phyloP scores from a whole-genome alignment of 2,888 invertebrate genomes.

The Trissoscelio sp. region DNA sequence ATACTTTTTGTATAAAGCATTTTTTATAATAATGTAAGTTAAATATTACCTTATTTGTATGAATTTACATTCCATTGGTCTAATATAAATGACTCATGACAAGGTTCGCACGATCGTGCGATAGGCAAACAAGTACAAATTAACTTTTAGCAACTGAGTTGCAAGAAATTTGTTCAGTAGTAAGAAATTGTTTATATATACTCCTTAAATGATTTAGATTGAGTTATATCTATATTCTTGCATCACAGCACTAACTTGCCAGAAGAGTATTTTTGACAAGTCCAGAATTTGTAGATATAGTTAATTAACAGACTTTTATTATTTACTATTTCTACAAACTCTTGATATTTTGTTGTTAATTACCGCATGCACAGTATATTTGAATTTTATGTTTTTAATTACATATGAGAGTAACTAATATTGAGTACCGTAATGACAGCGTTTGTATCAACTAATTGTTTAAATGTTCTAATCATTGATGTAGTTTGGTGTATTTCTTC shows the following conservation, averaged over 20 bases:
- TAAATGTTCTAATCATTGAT: constrained; percentile 53
- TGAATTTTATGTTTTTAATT: constrained; percentile 48
- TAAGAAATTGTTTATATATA: background rate
- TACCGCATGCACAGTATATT: constrained; percentile 71
- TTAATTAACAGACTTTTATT: too few relatives aligned
- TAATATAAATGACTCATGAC: too few relatives aligned
- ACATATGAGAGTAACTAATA: constrained; percentile 59
- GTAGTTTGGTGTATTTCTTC: constrained; percentile 42
- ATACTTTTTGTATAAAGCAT: too few relatives aligned
- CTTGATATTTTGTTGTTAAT: constrained; percentile 65
- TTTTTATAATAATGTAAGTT: too few relatives aligned
- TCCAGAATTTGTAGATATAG: constrained; percentile 14
- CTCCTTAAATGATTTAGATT: background rate
- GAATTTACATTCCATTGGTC: too few relatives aligned
- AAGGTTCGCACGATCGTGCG: constrained; percentile 20
- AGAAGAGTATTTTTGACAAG: constrained; percentile 36
- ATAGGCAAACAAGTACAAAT: constrained; percentile 50
- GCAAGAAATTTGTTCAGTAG: constrained; percentile 44
- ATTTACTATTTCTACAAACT: constrained; percentile 17
- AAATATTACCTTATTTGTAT: too few relatives aligned
- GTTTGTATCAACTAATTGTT: constrained; percentile 56
- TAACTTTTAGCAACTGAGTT: constrained; percentile 40
- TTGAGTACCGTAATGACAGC: constrained; percentile 23
- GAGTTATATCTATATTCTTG: constrained; percentile 43
- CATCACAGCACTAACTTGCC: constrained; percentile 53